phyloP scores from a whole-genome alignment of 2,113 vertebrate genomes.

The Lasiurus borealis region DNA sequence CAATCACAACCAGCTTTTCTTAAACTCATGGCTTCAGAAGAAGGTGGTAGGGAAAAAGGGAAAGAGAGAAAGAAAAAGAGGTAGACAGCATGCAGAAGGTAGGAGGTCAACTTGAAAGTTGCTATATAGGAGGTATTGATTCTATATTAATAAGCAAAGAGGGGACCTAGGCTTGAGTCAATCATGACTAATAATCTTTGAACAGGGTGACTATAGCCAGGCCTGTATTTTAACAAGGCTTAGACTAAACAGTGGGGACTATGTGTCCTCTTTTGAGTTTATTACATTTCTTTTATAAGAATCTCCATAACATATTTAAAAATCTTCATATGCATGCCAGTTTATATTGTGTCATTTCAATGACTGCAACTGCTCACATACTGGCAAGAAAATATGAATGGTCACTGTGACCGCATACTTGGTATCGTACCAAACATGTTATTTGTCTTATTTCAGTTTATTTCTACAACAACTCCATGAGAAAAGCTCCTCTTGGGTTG shows the following conservation, averaged over 20 bases:
- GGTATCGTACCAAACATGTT: neutral
- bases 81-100: neutral
- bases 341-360: constrained; percentile 27
- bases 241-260: constrained; percentile 69
- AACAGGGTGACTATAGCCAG: neutral
- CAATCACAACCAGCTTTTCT: constrained; percentile 47
- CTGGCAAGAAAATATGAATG: neutral
- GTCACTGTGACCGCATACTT: neutral
- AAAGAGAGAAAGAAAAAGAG: neutral
- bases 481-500: neutral
- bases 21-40: constrained; percentile 53
- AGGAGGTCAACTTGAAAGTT: neutral
- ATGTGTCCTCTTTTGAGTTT: constrained; percentile 52
- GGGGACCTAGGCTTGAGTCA: constrained; percentile 40
- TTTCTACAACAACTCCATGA: constrained; percentile 44
- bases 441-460: constrained; percentile 53
- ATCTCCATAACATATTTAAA: neutral
- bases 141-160: neutral
- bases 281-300: constrained; percentile 49
- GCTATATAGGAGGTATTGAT: neutral
- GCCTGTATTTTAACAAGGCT: constrained; percentile 25
- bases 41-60: neutral
- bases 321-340: constrained; percentile 10
- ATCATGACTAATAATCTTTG: constrained; percentile 46
- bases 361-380: neutral